These are phyloP conservation scores for Lichenostomus cassidix DNA, from an alignment of 2,113 vertebrate genomes.

Conservation along the genomic window DNA sequence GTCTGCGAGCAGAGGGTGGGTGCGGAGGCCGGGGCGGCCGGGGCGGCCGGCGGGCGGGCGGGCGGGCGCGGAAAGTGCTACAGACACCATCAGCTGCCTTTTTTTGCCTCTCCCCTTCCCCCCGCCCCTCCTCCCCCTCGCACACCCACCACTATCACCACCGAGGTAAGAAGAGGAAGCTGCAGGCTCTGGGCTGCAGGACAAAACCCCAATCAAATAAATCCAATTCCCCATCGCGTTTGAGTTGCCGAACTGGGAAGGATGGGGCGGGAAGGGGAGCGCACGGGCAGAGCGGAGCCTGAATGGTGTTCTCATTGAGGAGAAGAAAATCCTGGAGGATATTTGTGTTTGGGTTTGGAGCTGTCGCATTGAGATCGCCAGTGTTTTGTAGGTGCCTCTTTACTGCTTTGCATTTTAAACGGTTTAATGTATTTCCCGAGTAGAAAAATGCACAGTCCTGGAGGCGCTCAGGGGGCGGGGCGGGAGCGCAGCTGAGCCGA, in stretches of 20 bases:
- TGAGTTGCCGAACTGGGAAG: constrained; percentile 9
- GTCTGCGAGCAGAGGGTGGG: constrained; percentile 68
- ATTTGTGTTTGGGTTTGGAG: neutral
- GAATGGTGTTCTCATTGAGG: constrained; percentile 12
- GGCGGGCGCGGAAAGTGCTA: constrained; percentile 39
- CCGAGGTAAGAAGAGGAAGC: constrained; percentile 65
- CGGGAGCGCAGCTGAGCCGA: constrained; percentile 61
- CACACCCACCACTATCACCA: constrained; percentile 51
- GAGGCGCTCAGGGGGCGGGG: constrained; percentile 55
- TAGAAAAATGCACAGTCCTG: constrained; percentile 48
- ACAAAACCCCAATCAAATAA: constrained; percentile 52
- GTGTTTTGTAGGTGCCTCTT: constrained; percentile 41
- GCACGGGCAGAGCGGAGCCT: neutral
- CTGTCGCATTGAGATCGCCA: constrained; percentile 13
- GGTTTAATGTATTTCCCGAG: constrained; percentile 45
- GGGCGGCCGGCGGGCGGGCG: constrained; percentile 14
- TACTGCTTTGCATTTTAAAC: constrained; percentile 46
- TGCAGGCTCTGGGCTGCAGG: constrained; percentile 38
- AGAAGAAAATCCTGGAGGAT: constrained; percentile 18
- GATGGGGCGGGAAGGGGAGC: neutral
- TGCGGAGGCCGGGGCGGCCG: constrained; percentile 52
- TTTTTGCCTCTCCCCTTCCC: neutral
- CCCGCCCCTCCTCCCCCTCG: constrained; percentile 19
- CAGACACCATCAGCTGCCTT: constrained; percentile 23
- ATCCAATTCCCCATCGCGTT: constrained; percentile 25